phyloP scores from a whole-genome alignment of 2,113 vertebrate species.

The Ranitomeya variabilis region DNA sequence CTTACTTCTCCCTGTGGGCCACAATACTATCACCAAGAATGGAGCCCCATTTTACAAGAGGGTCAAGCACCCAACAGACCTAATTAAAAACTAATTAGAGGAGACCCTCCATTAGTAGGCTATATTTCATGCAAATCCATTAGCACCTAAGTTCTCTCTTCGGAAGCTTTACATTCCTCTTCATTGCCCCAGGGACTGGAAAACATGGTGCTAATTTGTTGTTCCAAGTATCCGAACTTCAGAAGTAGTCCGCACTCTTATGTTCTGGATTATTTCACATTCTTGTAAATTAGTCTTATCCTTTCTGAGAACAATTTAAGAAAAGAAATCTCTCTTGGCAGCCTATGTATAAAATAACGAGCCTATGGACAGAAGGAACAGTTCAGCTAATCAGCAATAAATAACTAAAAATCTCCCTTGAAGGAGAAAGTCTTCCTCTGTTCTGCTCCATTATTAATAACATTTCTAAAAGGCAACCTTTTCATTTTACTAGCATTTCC shows the following conservation, averaged over 20 bases:
- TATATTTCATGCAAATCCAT: conserved; percentile 74
- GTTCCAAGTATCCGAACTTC: conserved; percentile 68
- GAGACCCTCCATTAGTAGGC: conserved; percentile 73
- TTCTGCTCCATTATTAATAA: conserved; percentile 68
- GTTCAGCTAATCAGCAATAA: conserved; percentile 71
- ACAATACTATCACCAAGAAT: conserved; percentile 61
- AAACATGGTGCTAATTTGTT: conserved; percentile 68
- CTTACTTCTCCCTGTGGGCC: conserved; percentile 60
- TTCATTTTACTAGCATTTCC: conserved; percentile 59
- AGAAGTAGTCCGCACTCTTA: conserved; percentile 68
- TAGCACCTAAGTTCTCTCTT: conserved; percentile 64
- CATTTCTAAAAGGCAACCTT: conserved; percentile 58
- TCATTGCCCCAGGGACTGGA: conserved; percentile 68
- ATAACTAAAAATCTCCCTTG: conserved; percentile 70
- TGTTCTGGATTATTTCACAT: conserved; percentile 78
- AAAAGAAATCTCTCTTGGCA: conserved; percentile 74
- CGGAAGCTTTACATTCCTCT: conserved; percentile 69
- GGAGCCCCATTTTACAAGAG: conserved; percentile 65
- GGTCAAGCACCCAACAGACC: conserved; percentile 74
- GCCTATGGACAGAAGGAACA: conserved; percentile 67
- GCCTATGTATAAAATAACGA: conserved; percentile 72
- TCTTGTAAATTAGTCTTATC: conserved; percentile 77
- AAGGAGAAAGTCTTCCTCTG: conserved; percentile 63
- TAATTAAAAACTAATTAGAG: conserved; percentile 80
- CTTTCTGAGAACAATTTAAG: conserved; percentile 72